Evolutionary conservation across 2,113 vertebrate species (phyloP).

Genomic region (Archilochus colubris): DNA sequence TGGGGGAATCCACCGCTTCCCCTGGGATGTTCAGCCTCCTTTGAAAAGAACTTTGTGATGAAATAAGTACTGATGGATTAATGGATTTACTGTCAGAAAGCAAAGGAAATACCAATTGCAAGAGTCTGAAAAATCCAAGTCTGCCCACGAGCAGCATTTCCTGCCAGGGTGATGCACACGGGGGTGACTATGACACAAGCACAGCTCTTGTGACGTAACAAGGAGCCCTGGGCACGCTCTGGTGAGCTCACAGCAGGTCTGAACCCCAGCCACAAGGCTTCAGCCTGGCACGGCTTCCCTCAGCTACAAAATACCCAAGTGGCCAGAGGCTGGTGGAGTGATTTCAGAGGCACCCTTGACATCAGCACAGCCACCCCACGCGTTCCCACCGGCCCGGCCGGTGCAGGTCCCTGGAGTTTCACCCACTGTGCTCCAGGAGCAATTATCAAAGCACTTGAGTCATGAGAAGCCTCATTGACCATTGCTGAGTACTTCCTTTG

Average conservation of each 20-base stretch:
- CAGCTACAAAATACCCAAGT: neutral
- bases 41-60: neutral
- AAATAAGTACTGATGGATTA: neutral
- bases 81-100: neutral
- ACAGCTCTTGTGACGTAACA: slow-evolving; percentile 43
- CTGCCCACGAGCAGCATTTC: slow-evolving; percentile 56
- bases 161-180: slow-evolving; percentile 42
- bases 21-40: neutral
- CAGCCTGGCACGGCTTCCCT: neutral
- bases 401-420: neutral
- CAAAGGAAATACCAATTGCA: neutral
- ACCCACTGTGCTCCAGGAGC: neutral
- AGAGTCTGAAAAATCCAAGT: neutral
- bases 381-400: neutral
- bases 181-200: slow-evolving; percentile 6
- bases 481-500: slow-evolving; percentile 62
- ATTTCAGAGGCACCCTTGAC: slow-evolving; percentile 65
- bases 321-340: neutral
- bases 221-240: neutral
- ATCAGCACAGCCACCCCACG: neutral
- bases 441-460: slow-evolving; percentile 42
- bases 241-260: slow-evolving; percentile 17
- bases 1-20: too few species aligned
- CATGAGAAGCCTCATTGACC: slow-evolving; percentile 54
- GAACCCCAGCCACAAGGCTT: neutral